Percentiles rank a stretch among this genome's conserved stretches.
Conservation (phyloP, 2,888 invertebrate genomes). For the Cryptus viduatorius region DNA sequence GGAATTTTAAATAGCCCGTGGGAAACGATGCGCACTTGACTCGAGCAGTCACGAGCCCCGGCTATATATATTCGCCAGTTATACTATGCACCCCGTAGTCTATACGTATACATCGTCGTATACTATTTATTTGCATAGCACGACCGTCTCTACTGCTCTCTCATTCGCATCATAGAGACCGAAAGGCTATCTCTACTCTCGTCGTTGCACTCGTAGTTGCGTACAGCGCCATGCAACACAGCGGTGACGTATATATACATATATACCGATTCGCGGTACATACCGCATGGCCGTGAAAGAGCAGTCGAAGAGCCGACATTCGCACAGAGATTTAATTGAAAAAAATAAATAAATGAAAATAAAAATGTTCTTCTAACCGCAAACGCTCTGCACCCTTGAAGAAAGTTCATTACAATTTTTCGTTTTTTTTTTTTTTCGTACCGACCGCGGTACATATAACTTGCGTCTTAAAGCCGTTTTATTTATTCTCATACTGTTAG, state of each 20-base stretch:
- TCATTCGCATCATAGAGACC: slow-evolving; percentile 42
- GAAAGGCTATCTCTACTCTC: slow-evolving; percentile 28
- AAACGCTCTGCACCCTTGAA: background rate
- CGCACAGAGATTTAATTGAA: background rate
- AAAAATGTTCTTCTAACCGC: background rate
- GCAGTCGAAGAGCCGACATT: background rate
- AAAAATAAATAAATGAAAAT: background rate
- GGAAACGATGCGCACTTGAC: slow-evolving; percentile 73
- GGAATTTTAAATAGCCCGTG: slow-evolving; percentile 71
- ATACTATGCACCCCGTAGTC: slow-evolving; percentile 11
- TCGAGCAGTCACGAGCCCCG: slow-evolving; percentile 69
- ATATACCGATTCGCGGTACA: background rate
- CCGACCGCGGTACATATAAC: background rate
- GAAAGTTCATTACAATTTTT: background rate
- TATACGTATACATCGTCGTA: slow-evolving; percentile 21
- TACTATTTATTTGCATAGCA: slow-evolving; percentile 79
- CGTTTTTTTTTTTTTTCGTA: background rate
- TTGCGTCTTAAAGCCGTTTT: background rate
- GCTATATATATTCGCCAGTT: slow-evolving; percentile 42
- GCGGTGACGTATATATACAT: background rate
- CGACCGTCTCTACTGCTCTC: slow-evolving; percentile 57
- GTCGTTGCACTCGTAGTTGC: background rate
- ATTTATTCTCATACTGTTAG: slow-evolving; percentile 32
- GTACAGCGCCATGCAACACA: slow-evolving; percentile 4
- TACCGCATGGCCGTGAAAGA: slow-evolving; percentile 14